phyloP scores from a whole-genome alignment of 2,888 invertebrate genomes.

The Orchesellides sinensis region DNA sequence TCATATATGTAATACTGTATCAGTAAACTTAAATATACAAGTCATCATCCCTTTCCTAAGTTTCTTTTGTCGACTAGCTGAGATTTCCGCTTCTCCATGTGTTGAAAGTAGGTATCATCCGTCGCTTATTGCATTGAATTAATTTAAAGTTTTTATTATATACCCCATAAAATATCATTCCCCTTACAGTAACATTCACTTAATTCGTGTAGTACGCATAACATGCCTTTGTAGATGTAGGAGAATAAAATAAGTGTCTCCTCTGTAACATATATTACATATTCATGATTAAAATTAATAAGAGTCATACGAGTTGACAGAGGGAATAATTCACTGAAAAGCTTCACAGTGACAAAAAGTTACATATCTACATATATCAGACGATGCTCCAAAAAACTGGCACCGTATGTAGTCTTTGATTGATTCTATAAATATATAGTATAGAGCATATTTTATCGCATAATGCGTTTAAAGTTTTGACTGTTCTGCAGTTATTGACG shows the following conservation, averaged over 20 bases:
- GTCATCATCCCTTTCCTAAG: not conserved
- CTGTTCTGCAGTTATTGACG: no score
- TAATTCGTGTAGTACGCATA: not conserved
- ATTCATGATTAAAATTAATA: not conserved
- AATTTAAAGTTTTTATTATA: not conserved
- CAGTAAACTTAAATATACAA: slow-evolving; percentile 17
- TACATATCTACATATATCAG: not conserved
- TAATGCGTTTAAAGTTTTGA: no score
- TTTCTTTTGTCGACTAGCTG: slow-evolving; percentile 34
- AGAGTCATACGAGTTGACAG: not conserved
- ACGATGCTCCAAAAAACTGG: no score
- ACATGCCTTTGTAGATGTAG: no score
- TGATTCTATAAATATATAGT: no score
- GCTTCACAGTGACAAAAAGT: not conserved
- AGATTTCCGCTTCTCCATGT: slow-evolving; percentile 28
- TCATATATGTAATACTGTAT: slow-evolving; percentile 16
- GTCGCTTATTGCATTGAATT: slow-evolving; percentile 46
- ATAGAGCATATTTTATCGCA: no score
- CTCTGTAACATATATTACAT: not conserved
- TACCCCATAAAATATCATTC: not conserved
- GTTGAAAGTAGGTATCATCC: slow-evolving; percentile 15
- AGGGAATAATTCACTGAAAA: not conserved
- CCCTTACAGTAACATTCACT: not conserved
- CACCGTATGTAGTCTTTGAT: no score
- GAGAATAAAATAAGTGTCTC: no score